Evolutionary conservation across 2,888 invertebrate genomes (phyloP).

Genomic region (Harpagoxenus sublaevis): DNA sequence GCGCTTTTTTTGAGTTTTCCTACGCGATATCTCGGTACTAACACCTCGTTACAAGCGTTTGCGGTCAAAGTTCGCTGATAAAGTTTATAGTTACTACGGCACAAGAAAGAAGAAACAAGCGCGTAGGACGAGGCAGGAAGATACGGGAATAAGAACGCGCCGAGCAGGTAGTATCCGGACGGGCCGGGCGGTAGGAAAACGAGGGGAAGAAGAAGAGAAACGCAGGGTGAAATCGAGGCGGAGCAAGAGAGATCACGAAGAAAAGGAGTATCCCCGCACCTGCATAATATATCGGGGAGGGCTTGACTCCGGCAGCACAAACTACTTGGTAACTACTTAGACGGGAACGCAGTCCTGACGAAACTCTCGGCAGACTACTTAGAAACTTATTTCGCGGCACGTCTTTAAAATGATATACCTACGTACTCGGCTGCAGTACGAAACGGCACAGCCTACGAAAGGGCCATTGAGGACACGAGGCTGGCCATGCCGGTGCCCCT

Average conservation of each 20-base stretch:
- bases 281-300: conserved; percentile 80
- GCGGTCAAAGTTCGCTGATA: conserved; percentile 65
- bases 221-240: not conserved
- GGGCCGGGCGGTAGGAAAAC: conserved; percentile 20
- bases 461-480: conserved; percentile 61
- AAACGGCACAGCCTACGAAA: conserved; percentile 56
- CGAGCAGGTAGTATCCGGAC: conserved; percentile 30
- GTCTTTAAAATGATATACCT: conserved; percentile 84
- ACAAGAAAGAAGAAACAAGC: conserved; percentile 43
- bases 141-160: conserved; percentile 30
- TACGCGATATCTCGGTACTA: conserved; percentile 33
- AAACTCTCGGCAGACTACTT: conserved; percentile 83
- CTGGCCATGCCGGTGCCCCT: conserved; percentile 65
- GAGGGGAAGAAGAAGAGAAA: conserved; percentile 15
- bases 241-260: conserved; percentile 37
- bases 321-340: conserved; percentile 84
- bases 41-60: conserved; percentile 54
- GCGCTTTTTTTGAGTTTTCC: conserved; percentile 70
- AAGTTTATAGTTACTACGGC: conserved; percentile 61
- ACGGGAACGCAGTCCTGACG: conserved; percentile 80
- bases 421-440: conserved; percentile 59
- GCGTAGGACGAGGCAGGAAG: conserved; percentile 43
- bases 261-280: conserved; percentile 66
- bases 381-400: conserved; percentile 84
- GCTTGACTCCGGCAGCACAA: conserved; percentile 81